Evolutionary conservation across 1,140 invertebrate genomes (phyloP), one percentile per base, ranked within the genome.

Genomic region (Venturia canescens): DNA sequence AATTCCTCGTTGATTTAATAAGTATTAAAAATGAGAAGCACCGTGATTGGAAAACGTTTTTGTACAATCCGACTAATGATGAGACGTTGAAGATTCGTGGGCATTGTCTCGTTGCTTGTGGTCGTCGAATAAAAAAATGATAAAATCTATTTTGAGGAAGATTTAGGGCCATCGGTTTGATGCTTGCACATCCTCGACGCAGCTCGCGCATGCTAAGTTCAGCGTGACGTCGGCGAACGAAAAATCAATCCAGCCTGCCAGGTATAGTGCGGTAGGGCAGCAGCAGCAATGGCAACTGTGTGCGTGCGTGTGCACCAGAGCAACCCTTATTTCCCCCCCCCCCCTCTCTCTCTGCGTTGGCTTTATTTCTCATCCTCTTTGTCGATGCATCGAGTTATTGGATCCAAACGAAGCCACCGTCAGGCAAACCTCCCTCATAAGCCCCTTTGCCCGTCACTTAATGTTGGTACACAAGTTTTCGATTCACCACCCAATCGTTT

Each of bases 171-270:
- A 72, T 38, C 60, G 48, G 74, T 34, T 38, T 72, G 16, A 21
- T 6, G 31, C 21, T 78, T 70, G 70, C 44, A 66, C 26, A 78
- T 74, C 70, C 77, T 82, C 57, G 69, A 80, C 50, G 80, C 66
- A 53, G 13, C 78, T 67, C 82, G 87, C 88, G 88, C 88, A 88
- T 89, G 87, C 80, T 83, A 82, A 80, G 79, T 83, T 81, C 79
- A 69, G 18, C 7, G 81, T 89, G 88, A 89, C 88, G 88, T 89
- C 85, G 87, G 82, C 63, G 67, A 76, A 79, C 77, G 86, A 88
- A 89, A 89, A 89, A 89, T 89, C 88, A 88, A 89, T 89, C 85
- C 87, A 85, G 80, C 83, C 79, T 84, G 81, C 79, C 60, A 66
- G 66, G 44, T 74, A 79, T 80, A 80, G 79, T 76, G 81, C 78